Evolutionary conservation across 2,888 invertebrate genomes (phyloP), one percentile per base, ranked within the genome.

Genomic region (Diadegma fenestrale): DNA sequence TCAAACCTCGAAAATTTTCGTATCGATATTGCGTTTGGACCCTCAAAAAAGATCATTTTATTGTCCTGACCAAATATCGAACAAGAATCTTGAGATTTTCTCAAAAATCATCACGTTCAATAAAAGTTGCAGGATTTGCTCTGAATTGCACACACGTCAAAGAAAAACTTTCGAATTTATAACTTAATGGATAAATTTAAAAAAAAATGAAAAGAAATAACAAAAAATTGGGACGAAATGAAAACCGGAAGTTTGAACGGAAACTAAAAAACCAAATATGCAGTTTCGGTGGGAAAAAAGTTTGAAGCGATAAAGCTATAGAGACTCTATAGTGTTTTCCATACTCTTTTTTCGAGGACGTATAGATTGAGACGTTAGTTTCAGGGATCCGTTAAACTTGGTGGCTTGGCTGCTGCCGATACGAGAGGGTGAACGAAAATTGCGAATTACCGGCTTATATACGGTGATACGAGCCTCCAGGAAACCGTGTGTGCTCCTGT

Each of bases 361-460:
- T 76, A 64, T 41, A 41, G 66, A 72, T 26, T 26, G 64, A 76
- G 54, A 77, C 80, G 77, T 77, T 84, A 72, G 80, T 84, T 84
- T 84, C 77, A 77, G 84, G 84, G 64, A 73, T 75, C 83, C 83
- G 83, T 79, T 83, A 69, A 73, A 41, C 68, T 54, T 64, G 68
- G 37, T 58, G 64, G 80, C 72, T 54, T 43, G 76, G 73, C 41
- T 37, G 73, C 41, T 37, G 61, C 78, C 80, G 80, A 80, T 84
- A 77, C 69, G 72, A n/a, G 79, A n/a, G 79, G 43, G 71, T 43
- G 76, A 80, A 84, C 76, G 80, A 84, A 77, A 80, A 84, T 84
- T 84, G 84, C 84, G 77, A 80, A 84, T 84, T 84, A 80, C 80
- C 78, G 80, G 84, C 77, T 84, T 84, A 84, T 84, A 84, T 75